These are phyloP conservation scores for Halcyon chelicuti DNA, from an alignment of 2,797 vertebrate genomes.

Conservation along the genomic window DNA sequence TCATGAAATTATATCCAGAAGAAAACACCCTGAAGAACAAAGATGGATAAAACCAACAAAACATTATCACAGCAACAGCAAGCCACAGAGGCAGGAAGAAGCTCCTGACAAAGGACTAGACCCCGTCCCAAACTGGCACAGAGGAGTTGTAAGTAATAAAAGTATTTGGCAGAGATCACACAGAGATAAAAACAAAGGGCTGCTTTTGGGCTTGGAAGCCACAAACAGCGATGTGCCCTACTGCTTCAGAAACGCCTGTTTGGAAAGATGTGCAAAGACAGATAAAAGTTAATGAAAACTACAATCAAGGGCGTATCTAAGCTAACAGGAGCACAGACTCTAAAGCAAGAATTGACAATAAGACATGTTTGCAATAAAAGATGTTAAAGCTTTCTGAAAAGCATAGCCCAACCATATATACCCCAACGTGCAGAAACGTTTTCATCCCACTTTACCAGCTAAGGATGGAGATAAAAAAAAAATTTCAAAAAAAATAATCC, in stretches of 20 bases:
- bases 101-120: not conserved
- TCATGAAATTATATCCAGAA: not conserved
- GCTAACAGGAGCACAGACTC: not conserved
- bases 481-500: not conserved
- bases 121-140: not conserved
- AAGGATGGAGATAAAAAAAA: not conserved
- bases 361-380: not conserved
- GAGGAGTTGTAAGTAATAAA: fast-evolving
- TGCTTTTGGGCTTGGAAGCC: not conserved
- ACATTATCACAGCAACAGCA: not conserved
- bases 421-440: not conserved
- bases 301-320: not conserved
- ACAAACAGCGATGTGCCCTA: not conserved
- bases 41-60: not conserved
- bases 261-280: not conserved
- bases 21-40: not conserved
- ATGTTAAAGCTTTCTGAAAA: not conserved
- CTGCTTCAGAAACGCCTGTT: not conserved
- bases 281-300: not conserved
- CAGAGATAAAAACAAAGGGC: not conserved
- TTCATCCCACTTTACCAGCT: not conserved
- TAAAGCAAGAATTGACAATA: not conserved
- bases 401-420: not conserved
- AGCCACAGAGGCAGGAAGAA: not conserved
- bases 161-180: not conserved